Evolutionary conservation across 2,888 invertebrate species (phyloP).

Genomic region (Acanthococcus lagerstroemiae): DNA sequence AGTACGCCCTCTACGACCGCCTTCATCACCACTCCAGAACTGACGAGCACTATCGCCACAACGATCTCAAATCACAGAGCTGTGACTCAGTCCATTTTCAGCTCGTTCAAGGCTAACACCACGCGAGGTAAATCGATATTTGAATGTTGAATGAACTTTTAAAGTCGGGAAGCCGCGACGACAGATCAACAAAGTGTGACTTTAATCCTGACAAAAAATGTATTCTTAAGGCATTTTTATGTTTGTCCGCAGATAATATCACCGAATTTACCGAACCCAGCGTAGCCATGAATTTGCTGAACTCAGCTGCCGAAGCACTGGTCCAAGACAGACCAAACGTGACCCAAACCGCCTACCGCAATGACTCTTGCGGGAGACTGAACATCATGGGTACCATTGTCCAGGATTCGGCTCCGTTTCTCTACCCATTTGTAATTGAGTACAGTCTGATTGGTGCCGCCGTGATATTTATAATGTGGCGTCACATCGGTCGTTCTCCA

Average conservation of each 20-base stretch:
- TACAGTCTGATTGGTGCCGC: conserved; percentile 91
- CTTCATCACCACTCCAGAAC: neutral
- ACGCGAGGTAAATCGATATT: neutral
- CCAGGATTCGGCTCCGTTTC: conserved; percentile 83
- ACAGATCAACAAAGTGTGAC: too few relatives aligned
- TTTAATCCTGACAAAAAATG: too few relatives aligned
- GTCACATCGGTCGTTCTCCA: conserved; percentile 80
- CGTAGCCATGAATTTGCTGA: too few relatives aligned
- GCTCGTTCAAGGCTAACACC: neutral
- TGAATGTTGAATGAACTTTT: neutral
- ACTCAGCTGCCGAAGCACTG: conserved; percentile 5
- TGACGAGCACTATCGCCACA: neutral
- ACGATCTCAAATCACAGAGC: neutral
- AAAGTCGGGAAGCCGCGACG: neutral
- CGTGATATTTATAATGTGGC: conserved; percentile 94
- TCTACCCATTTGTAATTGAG: conserved; percentile 92
- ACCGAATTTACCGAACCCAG: neutral
- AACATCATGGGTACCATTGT: conserved; percentile 90
- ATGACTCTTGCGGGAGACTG: conserved; percentile 58
- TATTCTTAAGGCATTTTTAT: too few relatives aligned
- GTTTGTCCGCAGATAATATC: too few relatives aligned
- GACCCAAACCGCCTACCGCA: conserved; percentile 36
- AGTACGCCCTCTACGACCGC: neutral
- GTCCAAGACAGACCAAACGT: conserved; percentile 35
- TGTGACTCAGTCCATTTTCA: conserved; percentile 9